Base-by-base conservation (phyloP, 2,797 vertebrate genomes). In the Sebastes variabilis region DNA sequence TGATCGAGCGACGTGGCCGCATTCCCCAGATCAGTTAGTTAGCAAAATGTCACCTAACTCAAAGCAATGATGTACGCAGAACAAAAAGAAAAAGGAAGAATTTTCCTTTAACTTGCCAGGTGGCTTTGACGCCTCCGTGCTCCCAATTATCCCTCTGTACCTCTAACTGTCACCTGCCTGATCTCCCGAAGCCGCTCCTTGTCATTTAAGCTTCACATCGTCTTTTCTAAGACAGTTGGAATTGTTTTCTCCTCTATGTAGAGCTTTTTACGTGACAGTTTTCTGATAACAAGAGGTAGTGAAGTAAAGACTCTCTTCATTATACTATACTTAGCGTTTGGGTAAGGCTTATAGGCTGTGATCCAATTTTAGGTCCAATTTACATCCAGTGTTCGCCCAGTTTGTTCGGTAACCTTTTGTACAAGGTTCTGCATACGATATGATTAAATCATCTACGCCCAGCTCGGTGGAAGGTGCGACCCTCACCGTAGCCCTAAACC, bases 91-190 rank as follows among this genome's bases (percentile, higher is more conserved):
- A 61, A 58, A 56, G 58, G 20, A 56, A 46, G 13, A 38, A 12
- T 25, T 68, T 60, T 52, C 55, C 61, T 78, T 65, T 58, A 71
- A 66, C 75, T 62, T 59, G 56, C 46, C 52, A 56, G 75, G 64
- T 77, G 24, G 69, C 73, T 85, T 75, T 79, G 68, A 86, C 72
- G 68, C 54, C 20, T 83, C 62, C 27, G 9, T 90, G 88, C 77
- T 86, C 87, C 89, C 87, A 88, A 89, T 93, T 89, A 92, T 88
- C 81, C 64, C 59, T 82, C 73, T 75, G 82, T 85, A 72, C 70
- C 68, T 68, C 60, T 6, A 52, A 72, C 82, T 84, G 81, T 69
- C 71, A 70, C 70, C 73, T 75, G 72, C 66, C 67, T 65, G 55
- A 81, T 86, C 83, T 77, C 65, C 75, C 9, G 1, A 67, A 86